Base-by-base conservation (phyloP, 30 jellyfish, hydroid and myxozoan genomes). In the Cassiopea xamachana region DNA sequence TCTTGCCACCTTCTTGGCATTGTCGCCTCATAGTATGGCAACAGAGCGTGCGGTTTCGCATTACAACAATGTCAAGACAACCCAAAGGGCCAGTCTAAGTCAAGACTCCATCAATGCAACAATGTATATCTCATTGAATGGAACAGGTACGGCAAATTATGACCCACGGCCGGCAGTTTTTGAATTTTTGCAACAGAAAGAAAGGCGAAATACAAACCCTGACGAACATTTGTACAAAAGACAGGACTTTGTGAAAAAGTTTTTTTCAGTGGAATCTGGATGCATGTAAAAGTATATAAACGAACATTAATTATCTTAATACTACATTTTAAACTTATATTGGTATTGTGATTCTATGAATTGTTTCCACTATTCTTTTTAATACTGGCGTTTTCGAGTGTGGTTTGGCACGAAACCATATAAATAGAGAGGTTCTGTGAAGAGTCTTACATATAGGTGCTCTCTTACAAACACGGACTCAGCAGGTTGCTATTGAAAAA, bases 11-110 rank as follows among this genome's bases (percentile, higher is more conserved):
- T 73, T 85, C 58, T 59, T 85, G 2, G 58, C 87, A 12, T 27
- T 85, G 80, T 3, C 87, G 5, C 93, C 93, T 1, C 93, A 85
- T 48, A 85, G 93, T 60, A 85, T 85, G 93, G 87, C 87, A 59
- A 85, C 93, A 51, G 93, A 73, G 60, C 6, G 81, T 1, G 93
- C 87, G 5, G 81, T 73, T 7, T 85, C 93, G 7, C 93, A 73
- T 46, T 85, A 85, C 48, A 85, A 85, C 81, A 85, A 74, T 47
- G 44, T 74, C 48, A 76, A 85, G 49, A 85, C 77, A 48, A 12
- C 84, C 77, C 51, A 50, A 16, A 83, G 91, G 48, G 74, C 91
- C 51, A 5, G 61, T 17, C 76, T 83, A 17, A 44, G 43, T 1
- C 91, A 1, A 70, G 91, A 83, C 27, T 2, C 84, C 6, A 69